phyloP scores from a whole-genome alignment of 2,888 invertebrate species.

The Cantharis nigra region DNA sequence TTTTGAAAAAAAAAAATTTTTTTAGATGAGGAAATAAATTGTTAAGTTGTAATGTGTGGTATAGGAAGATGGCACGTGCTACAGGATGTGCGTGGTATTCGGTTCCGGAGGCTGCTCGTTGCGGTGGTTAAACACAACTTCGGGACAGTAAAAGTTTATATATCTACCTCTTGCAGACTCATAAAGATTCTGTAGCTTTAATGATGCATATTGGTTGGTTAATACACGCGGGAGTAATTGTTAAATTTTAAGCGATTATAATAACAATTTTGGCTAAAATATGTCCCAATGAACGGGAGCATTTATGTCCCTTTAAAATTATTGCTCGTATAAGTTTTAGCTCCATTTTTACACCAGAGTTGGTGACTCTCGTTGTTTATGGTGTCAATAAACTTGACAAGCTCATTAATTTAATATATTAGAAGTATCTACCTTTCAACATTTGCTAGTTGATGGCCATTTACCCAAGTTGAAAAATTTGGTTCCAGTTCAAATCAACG shows the following conservation, averaged over 20 bases:
- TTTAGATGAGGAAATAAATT: background rate
- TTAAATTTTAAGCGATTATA: constrained; percentile 1
- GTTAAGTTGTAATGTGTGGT: constrained; percentile 8
- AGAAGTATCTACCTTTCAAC: too few relatives aligned
- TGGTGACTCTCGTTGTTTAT: background rate
- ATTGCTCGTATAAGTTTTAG: background rate
- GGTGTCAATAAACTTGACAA: background rate
- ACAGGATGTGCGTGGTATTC: constrained; percentile 56
- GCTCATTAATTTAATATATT: background rate
- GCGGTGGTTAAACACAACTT: constrained; percentile 56
- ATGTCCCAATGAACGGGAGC: background rate
- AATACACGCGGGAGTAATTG: constrained; percentile 8
- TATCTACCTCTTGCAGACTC: constrained; percentile 48
- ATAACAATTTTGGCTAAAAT: background rate
- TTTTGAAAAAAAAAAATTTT: background rate
- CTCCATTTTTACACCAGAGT: background rate
- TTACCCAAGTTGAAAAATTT: too few relatives aligned
- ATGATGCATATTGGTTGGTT: constrained; percentile 18
- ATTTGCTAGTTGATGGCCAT: too few relatives aligned
- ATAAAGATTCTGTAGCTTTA: constrained; percentile 28
- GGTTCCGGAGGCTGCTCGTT: constrained; percentile 55
- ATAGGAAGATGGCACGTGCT: constrained; percentile 50
- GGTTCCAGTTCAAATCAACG: too few relatives aligned
- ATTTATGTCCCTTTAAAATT: background rate
- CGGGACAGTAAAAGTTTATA: constrained; percentile 53